Percentiles rank a stretch among this genome's conserved stretches.
These are phyloP conservation scores for Norana najaformis DNA, from an alignment of 2,888 invertebrate genomes.

Conservation along the genomic window DNA sequence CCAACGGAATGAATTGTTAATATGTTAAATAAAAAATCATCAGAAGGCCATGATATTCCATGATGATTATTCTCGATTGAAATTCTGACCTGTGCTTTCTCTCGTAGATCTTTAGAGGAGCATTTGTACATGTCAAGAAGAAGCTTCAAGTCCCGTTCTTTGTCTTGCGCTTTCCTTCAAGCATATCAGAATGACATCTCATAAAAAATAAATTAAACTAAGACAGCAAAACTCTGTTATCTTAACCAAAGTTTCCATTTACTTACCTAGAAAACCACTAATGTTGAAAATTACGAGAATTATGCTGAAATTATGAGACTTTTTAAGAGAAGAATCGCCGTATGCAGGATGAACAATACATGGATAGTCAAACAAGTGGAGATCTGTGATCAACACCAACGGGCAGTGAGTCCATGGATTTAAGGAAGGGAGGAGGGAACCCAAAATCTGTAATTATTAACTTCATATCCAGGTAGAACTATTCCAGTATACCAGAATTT, in stretches of 20 bases:
- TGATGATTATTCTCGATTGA: no score
- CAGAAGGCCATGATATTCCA: no score
- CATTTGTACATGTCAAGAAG: constrained; percentile 95
- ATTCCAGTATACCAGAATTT: no score
- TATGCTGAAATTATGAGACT: background rate
- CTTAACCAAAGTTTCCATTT: background rate
- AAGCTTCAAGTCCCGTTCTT: constrained; percentile 88
- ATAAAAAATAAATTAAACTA: background rate
- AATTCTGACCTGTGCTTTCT: constrained; percentile 80
- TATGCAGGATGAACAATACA: no score
- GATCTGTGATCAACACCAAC: no score
- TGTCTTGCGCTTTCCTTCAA: constrained; percentile 68
- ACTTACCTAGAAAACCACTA: background rate
- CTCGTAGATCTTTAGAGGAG: constrained; percentile 92
- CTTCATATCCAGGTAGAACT: background rate
- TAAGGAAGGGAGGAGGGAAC: no score
- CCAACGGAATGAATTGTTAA: background rate
- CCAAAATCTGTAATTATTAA: background rate
- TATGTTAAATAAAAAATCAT: background rate
- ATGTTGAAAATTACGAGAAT: no score
- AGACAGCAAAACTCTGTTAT: background rate
- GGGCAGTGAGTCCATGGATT: no score
- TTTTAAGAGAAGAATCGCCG: no score
- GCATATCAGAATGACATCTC: background rate
- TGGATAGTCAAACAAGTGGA: no score